Conservation (phyloP, 2,888 invertebrate genomes). For the Andrena flavipes region DNA sequence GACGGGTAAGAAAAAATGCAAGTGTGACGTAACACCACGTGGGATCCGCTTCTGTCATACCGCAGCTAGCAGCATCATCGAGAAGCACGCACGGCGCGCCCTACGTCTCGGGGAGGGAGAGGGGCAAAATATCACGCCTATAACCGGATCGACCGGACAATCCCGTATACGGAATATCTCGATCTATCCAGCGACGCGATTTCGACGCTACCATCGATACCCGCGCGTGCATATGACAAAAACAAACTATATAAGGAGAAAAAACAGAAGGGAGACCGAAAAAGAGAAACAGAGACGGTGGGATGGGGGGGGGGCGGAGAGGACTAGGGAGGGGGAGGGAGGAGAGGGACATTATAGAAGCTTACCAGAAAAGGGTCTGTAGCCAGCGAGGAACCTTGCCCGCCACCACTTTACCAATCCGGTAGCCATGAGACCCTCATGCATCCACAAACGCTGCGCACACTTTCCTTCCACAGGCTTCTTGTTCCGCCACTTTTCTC, state of each 20-base stretch:
- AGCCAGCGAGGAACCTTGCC: slow-evolving; percentile 91
- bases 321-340: slow-evolving; percentile 32
- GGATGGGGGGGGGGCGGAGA: slow-evolving; percentile 3
- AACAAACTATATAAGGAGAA: slow-evolving; percentile 8
- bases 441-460: slow-evolving; percentile 75
- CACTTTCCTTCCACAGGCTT: slow-evolving; percentile 67
- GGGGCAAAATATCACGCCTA: slow-evolving; percentile 60
- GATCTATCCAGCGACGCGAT: slow-evolving; percentile 63
- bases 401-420: slow-evolving; percentile 92
- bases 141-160: slow-evolving; percentile 62
- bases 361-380: slow-evolving; percentile 90
- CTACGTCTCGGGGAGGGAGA: background rate
- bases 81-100: slow-evolving; percentile 39
- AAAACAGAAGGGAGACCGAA: slow-evolving; percentile 25
- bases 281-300: slow-evolving; percentile 5
- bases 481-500: slow-evolving; percentile 58
- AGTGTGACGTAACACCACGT: slow-evolving; percentile 67
- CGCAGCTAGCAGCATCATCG: slow-evolving; percentile 50
- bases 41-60: slow-evolving; percentile 63
- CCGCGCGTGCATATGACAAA: slow-evolving; percentile 25
- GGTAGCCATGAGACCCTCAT: slow-evolving; percentile 89
- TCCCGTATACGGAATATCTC: slow-evolving; percentile 61
- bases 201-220: slow-evolving; percentile 49
- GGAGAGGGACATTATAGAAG: slow-evolving; percentile 47
- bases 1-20: slow-evolving; percentile 57